A percentile compares a stretch with the other conserved stretches of the same genome.
phyloP scores from a whole-genome alignment of 2,888 invertebrate species.

The Trilocha varians region DNA sequence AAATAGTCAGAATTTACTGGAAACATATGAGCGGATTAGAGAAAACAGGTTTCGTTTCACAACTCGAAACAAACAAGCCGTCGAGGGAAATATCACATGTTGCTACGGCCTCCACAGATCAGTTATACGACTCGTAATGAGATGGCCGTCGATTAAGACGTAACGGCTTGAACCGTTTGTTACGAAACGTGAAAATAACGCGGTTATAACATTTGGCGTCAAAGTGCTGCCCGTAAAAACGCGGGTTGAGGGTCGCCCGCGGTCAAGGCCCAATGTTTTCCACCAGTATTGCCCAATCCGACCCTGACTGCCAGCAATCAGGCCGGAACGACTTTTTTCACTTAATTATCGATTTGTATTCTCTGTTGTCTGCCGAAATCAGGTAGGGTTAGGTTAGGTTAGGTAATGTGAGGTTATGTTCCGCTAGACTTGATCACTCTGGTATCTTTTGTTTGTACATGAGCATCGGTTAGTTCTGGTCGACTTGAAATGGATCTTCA shows the following conservation, averaged over 20 bases:
- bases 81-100: background rate
- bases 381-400: constrained; percentile 7
- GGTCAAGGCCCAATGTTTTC: constrained; percentile 63
- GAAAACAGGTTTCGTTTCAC: background rate
- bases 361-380: constrained; percentile 15
- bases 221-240: constrained; percentile 32
- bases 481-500: background rate
- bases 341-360: constrained; percentile 49
- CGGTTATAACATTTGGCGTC: constrained; percentile 13
- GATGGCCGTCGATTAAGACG: background rate
- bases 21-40: too few species aligned
- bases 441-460: background rate
- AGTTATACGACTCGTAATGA: background rate
- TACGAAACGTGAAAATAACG: background rate
- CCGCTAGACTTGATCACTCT: background rate
- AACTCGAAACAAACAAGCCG: background rate
- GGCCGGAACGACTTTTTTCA: constrained; percentile 66
- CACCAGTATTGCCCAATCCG: constrained; percentile 58
- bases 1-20: too few species aligned
- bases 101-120: background rate
- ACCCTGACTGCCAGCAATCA: constrained; percentile 65
- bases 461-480: background rate
- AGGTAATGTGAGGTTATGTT: constrained; percentile 5
- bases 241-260: constrained; percentile 52
- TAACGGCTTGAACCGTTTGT: background rate